Evolutionary conservation across 2,888 invertebrate species (phyloP).

Genomic region (Pseudococcus longispinus): DNA sequence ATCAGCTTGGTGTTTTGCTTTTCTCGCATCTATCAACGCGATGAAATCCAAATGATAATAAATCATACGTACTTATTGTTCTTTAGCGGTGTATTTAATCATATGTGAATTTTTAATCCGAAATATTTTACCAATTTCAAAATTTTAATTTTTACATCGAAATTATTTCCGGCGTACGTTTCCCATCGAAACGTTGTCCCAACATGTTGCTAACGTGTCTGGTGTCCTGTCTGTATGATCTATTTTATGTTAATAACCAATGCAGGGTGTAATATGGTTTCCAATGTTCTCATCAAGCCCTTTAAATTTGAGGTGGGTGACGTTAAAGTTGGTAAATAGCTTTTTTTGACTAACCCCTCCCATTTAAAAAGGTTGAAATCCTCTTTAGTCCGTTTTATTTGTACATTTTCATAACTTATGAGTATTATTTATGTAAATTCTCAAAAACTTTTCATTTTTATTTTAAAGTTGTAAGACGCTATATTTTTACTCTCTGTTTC

Average conservation of each 20-base stretch:
- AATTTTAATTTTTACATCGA: not conserved
- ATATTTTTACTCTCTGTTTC: no score
- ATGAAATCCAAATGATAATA: not conserved
- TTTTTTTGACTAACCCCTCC: no score
- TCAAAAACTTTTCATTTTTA: no score
- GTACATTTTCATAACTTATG: no score
- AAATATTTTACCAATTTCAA: not conserved
- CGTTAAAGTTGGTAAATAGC: no score
- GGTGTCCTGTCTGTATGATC: not conserved
- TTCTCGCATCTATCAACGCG: not conserved
- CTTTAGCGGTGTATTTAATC: not conserved
- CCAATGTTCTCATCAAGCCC: not conserved
- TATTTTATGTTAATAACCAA: not conserved
- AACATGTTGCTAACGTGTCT: not conserved
- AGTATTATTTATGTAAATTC: no score
- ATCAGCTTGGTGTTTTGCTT: not conserved
- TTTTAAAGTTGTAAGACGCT: no score
- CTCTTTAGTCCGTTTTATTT: no score
- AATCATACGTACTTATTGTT: no score
- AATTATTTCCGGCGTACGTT: not conserved
- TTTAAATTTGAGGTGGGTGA: no score
- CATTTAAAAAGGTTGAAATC: no score
- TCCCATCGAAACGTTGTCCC: not conserved
- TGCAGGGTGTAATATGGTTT: not conserved
- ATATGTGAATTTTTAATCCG: not conserved